Conservation (phyloP, 2,797 vertebrate species). For the Leontopithecus rosalia region DNA sequence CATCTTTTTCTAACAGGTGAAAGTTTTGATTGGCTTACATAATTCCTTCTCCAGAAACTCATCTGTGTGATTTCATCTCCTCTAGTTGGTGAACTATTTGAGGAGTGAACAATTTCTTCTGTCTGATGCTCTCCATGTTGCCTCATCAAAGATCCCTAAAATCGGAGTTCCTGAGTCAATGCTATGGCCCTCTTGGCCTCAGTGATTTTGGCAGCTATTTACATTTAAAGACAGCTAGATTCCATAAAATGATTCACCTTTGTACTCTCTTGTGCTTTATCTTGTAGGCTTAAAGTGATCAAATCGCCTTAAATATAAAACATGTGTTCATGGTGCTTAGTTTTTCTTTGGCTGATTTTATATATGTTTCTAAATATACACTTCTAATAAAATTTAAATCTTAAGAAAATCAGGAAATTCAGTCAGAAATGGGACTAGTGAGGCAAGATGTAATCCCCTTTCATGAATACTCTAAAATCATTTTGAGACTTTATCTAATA, state of each 20-base stretch:
- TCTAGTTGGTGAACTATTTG: background rate
- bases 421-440: background rate
- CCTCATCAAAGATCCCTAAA: background rate
- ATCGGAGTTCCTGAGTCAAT: background rate
- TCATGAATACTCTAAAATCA: background rate
- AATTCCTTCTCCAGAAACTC: slow-evolving; percentile 1
- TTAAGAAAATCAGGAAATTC: slow-evolving; percentile 13
- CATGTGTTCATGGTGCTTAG: background rate
- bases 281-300: background rate
- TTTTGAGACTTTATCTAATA: background rate
- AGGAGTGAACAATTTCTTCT: background rate
- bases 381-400: slow-evolving; percentile 10
- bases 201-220: background rate
- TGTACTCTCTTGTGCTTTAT: background rate
- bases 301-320: background rate
- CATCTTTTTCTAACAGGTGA: background rate
- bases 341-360: background rate
- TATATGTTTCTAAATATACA: background rate
- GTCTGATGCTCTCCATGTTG: background rate
- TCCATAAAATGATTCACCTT: background rate
- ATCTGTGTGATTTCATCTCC: background rate
- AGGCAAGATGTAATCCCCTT: background rate
- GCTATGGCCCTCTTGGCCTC: background rate
- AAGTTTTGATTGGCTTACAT: background rate
- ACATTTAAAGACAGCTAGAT: background rate